Conservation (phyloP, 2,113 vertebrate species). For the Speoplatyrhinus poulsoni region DNA sequence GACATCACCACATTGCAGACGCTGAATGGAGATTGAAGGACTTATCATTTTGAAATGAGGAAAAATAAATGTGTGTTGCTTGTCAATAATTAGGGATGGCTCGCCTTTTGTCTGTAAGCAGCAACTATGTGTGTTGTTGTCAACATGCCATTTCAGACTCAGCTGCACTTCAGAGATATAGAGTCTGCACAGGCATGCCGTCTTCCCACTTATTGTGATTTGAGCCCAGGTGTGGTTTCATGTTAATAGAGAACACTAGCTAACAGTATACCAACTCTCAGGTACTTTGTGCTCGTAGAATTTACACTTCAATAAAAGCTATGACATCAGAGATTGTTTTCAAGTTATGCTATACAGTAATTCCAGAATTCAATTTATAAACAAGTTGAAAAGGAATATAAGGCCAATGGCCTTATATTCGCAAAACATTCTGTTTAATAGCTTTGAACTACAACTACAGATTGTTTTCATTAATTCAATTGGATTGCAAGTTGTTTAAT, state of each 20-base stretch:
- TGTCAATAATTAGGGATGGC: conserved; percentile 77
- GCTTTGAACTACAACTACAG: conserved; percentile 67
- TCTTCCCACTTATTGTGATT: conserved; percentile 63
- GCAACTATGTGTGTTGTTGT: conserved; percentile 73
- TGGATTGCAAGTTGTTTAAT: conserved; percentile 76
- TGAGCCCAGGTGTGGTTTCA: conserved; percentile 64
- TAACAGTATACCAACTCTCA: conserved; percentile 61
- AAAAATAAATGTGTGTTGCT: conserved; percentile 77
- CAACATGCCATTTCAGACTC: conserved; percentile 74
- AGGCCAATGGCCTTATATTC: conserved; percentile 56
- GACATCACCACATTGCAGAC: conserved; percentile 73
- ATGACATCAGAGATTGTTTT: conserved; percentile 67
- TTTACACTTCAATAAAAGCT: conserved; percentile 43
- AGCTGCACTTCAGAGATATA: conserved; percentile 76
- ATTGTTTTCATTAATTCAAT: conserved; percentile 75
- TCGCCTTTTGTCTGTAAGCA: conserved; percentile 73
- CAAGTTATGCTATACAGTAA: conserved; percentile 58
- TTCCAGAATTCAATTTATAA: conserved; percentile 62
- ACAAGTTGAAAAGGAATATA: conserved; percentile 64
- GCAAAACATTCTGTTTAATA: conserved; percentile 64
- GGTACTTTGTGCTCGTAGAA: conserved; percentile 50
- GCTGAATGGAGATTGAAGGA: conserved; percentile 66
- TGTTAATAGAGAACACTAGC: conserved; percentile 66
- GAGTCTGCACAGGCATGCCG: conserved; percentile 62
- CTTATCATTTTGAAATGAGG: conserved; percentile 73